Percentiles rank a stretch among this genome's conserved stretches.
Evolutionary conservation across 2,797 vertebrate genomes (phyloP).

Genomic region (Clarias fuscus): DNA sequence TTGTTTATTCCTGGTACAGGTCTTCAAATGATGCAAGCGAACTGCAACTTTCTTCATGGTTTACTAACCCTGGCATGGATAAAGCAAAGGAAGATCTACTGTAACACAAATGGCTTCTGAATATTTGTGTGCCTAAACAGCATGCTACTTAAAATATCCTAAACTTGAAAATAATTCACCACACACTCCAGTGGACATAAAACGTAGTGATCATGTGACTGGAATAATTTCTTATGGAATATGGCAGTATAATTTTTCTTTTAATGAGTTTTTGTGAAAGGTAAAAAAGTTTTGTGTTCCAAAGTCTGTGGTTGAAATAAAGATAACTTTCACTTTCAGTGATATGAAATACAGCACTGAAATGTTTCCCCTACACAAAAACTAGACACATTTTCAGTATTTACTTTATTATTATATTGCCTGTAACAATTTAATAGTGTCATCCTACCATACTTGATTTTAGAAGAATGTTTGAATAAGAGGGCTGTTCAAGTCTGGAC

Average conservation of each 20-base stretch:
- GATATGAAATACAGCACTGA: background rate
- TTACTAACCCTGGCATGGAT: background rate
- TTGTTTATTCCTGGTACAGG: constrained; percentile 9
- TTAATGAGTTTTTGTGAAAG: background rate
- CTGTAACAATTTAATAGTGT: background rate
- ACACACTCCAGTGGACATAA: background rate
- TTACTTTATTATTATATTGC: background rate
- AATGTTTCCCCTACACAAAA: background rate
- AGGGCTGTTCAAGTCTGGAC: too few species aligned
- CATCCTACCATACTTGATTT: constrained; percentile 4
- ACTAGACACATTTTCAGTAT: background rate
- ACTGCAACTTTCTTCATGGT: background rate
- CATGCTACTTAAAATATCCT: background rate
- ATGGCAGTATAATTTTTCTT: background rate
- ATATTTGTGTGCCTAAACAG: background rate
- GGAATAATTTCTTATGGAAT: background rate
- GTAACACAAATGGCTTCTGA: background rate
- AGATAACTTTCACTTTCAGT: background rate
- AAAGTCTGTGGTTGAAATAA: background rate
- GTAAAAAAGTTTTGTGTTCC: background rate
- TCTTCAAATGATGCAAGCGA: constrained; percentile 10
- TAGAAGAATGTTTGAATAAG: background rate
- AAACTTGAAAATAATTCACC: background rate
- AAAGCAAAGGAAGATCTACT: background rate
- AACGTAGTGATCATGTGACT: background rate